Conservation (phyloP, 2,888 invertebrate species). For the Linyphia triangularis region DNA sequence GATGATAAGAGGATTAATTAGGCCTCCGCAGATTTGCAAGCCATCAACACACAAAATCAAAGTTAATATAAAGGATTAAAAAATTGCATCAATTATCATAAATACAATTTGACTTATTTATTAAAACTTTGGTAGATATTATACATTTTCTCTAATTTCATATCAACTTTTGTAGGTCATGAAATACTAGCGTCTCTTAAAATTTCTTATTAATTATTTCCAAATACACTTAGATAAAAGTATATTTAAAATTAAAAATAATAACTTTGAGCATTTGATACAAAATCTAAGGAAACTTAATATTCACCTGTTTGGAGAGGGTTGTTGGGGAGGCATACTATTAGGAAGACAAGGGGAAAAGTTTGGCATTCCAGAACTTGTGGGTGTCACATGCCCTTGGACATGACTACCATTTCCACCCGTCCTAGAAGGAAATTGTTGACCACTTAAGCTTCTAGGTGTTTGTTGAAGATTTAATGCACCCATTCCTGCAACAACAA, state of each 20-base stretch:
- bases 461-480: conserved; percentile 94
- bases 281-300: background rate
- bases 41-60: no score
- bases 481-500: conserved; percentile 89
- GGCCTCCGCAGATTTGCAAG: no score
- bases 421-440: conserved; percentile 84
- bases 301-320: conserved; percentile 79
- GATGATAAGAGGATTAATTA: no score
- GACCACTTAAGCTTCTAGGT: conserved; percentile 89
- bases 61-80: no score
- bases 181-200: no score
- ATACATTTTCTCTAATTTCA: no score
- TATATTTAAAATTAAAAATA: background rate
- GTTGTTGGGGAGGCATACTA: conserved; percentile 80
- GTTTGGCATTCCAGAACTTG: conserved; percentile 82
- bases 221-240: background rate
- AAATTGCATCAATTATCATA: no score
- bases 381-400: conserved; percentile 88
- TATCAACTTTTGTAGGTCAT: no score
- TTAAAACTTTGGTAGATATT: no score
- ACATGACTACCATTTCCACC: conserved; percentile 85
- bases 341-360: conserved; percentile 82
- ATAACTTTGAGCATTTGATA: no score
- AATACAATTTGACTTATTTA: no score
- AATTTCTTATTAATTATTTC: no score